A percentile compares a stretch with the other conserved stretches of the same genome.
Conservation (phyloP, 2,888 invertebrate species). For the Metellina segmentata region DNA sequence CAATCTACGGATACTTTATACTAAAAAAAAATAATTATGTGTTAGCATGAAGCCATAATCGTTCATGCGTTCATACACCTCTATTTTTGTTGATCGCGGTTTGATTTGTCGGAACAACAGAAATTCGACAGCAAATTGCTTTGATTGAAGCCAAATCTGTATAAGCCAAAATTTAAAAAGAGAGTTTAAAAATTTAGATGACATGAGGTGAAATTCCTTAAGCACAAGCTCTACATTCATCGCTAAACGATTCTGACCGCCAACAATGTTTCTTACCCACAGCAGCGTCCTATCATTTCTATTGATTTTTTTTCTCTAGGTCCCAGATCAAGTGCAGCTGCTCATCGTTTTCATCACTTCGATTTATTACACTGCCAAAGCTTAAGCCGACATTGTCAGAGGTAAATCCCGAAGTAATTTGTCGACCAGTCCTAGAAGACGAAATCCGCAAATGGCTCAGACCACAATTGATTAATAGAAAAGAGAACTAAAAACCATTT, state of each 20-base stretch:
- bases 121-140: too few species aligned
- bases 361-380: not conserved
- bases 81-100: too few species aligned
- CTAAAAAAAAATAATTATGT: too few species aligned
- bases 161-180: too few species aligned
- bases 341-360: conserved; percentile 1
- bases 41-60: too few species aligned
- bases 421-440: not conserved
- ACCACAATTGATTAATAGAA: too few species aligned
- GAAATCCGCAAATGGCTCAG: not conserved
- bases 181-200: not conserved
- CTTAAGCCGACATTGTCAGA: conserved; percentile 1
- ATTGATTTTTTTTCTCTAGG: not conserved
- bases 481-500: too few species aligned
- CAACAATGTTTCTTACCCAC: not conserved
- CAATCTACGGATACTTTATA: too few species aligned
- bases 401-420: not conserved
- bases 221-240: not conserved
- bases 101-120: too few species aligned
- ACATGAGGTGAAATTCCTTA: not conserved
- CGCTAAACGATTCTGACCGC: not conserved
- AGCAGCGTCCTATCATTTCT: not conserved
- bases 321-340: not conserved
- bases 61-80: too few species aligned
- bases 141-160: too few species aligned